Base-by-base conservation (phyloP, 2,113 vertebrate species). In the Pelecanus crispus region DNA sequence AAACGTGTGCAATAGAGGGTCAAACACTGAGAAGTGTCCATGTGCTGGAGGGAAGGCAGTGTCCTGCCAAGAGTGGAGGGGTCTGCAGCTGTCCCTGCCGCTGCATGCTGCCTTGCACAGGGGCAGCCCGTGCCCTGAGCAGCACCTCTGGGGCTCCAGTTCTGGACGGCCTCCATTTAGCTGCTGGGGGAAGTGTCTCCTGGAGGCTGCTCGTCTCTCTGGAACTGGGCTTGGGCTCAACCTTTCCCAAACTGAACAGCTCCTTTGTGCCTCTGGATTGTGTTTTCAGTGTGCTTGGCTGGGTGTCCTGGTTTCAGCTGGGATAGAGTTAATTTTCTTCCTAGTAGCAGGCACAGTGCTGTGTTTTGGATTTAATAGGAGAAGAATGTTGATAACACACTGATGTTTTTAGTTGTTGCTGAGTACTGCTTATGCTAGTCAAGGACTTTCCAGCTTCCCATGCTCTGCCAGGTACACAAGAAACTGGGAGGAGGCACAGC, bases 61-160 rank as follows among this genome's bases (percentile, higher is more conserved):
- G 34, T 80, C 58, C 67, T 84, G 31, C 50, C 21, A 24, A 7
- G 55, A 47, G 17, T 5, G 5, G 1, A 5, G 24, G 28, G 17
- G 17, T 52, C 55, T 3, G 3, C 3, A 11, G 13, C 63, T 77
- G 72, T 32, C 61, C 26, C 20, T 62, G 59, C 38, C 28, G 5
- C 44, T 56, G 31, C 18, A 4, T 20, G 36, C 18, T 65, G 52
- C 31, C 42, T 44, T 13, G 34, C 36, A 20, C 50, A 49, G 29
- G 44, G 38, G 21, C 49, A 72, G 63, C 66, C 36, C 1, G 0
- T 3, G 7, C 11, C 75, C 45, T 0, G 0, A 40, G 53, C 4
- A 7, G 18, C 52, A 42, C 56, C 38, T 28, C 17, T 26, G 77
- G 16, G 55, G n/a, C 52, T 91, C 38, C 14, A 6, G n/a, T 36